These are phyloP conservation scores for Zophobas morio DNA, from an alignment of 1,140 invertebrate species.

Conservation along the genomic window DNA sequence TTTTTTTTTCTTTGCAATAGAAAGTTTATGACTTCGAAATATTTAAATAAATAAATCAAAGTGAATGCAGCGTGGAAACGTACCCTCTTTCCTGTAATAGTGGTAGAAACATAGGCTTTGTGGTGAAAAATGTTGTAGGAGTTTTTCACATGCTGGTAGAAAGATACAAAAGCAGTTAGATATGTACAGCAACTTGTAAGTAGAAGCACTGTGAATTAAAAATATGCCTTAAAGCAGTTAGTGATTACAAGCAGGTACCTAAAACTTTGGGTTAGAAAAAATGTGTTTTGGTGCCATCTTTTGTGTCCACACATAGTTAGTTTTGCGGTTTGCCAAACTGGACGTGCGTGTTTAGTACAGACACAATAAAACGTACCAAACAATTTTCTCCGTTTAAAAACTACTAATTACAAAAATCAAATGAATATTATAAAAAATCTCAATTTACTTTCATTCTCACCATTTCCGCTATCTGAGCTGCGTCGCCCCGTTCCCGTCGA, in stretches of 20 bases:
- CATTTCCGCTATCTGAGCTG: slow-evolving; percentile 73
- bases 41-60: not conserved
- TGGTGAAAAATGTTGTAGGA: slow-evolving; percentile 60
- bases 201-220: slow-evolving; percentile 42
- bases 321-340: not conserved
- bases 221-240: slow-evolving; percentile 23
- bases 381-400: slow-evolving; percentile 36
- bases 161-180: slow-evolving; percentile 51
- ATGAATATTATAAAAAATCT: slow-evolving; percentile 19
- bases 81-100: slow-evolving; percentile 63
- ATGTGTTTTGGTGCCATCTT: slow-evolving; percentile 27
- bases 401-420: slow-evolving; percentile 24
- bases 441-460: slow-evolving; percentile 60
- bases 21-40: slow-evolving; percentile 4
- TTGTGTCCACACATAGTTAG: slow-evolving; percentile 9
- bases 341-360: not conserved
- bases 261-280: slow-evolving; percentile 5
- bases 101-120: slow-evolving; percentile 63
- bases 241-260: slow-evolving; percentile 16
- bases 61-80: slow-evolving; percentile 42
- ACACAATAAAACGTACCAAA: slow-evolving; percentile 41
- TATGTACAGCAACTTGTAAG: slow-evolving; percentile 20
- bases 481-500: slow-evolving; percentile 64
- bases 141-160: slow-evolving; percentile 62
- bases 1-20: not conserved